Evolutionary conservation across 2,797 vertebrate genomes (phyloP), one percentile per base, ranked within the genome.

Genomic region (Chelmon rostratus): DNA sequence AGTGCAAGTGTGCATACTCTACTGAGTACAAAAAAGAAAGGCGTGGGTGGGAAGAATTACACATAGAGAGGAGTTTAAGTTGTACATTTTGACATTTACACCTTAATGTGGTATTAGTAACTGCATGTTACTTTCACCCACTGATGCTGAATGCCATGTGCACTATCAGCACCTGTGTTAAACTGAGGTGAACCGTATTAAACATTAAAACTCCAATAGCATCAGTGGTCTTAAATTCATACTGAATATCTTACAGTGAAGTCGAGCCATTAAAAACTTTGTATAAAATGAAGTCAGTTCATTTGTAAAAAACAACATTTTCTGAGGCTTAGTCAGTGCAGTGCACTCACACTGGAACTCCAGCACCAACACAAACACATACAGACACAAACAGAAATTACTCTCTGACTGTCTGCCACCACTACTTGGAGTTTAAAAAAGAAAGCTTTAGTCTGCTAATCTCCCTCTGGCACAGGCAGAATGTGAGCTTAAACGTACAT

Each of bases 371-470:
- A 62, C 59, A 79, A 66, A 74, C 75, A 73, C 61, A 76, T 25
- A 19, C 56, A 71, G 47, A 77, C 76, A 73, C 67, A 68, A 64
- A 82, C 65, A 75, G 74, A 72, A 40, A 58, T 47, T 12, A 6
- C 35, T 54, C 9, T 35, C 12, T 57, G 47, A 49, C 46, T 69
- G 38, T 63, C 68, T 67, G 79, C 59, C 63, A 50, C 52, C 54
- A 73, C 83, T 74, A 76, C 76, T 37, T 52, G 47, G 40, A 84
- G 78, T 89, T 91, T 89, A 82, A 91, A 91, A 88, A 87, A 78
- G 87, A 85, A 72, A 74, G 90, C 76, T 89, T 93, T 92, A 90
- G 78, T 78, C 86, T 52, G 28, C 49, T 94, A 93, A 95, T 92
- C 93, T 91, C 77, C 85, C 81, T 74, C 76, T 90, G 88, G 82